phyloP scores from a whole-genome alignment of 2,797 vertebrate genomes.

The Myotis daubentonii region DNA sequence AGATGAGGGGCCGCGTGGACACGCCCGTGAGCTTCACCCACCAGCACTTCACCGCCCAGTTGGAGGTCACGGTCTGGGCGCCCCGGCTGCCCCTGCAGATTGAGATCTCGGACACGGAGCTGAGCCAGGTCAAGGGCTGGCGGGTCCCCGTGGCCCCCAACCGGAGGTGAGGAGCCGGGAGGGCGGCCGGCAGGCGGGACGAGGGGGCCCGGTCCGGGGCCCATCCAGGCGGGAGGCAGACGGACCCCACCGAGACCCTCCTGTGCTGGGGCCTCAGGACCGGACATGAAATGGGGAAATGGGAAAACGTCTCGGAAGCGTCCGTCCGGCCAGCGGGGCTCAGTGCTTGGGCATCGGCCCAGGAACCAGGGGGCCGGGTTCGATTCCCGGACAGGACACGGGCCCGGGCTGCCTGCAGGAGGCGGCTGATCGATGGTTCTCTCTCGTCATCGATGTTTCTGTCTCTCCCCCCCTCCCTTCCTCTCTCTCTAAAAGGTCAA shows the following conservation, averaged over 20 bases:
- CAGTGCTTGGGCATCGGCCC: too few relatives aligned
- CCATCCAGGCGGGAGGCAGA: background rate
- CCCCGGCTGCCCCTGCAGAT: slow-evolving; percentile 96
- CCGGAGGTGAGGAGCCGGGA: slow-evolving; percentile 87
- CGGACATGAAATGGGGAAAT: background rate
- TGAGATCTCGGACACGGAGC: slow-evolving; percentile 94
- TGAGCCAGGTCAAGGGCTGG: slow-evolving; percentile 98
- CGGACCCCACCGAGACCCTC: fast-evolving
- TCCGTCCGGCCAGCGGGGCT: too few relatives aligned
- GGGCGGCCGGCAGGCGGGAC: fast-evolving
- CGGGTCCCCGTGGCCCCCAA: slow-evolving; percentile 93
- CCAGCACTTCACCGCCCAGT: slow-evolving; percentile 93
- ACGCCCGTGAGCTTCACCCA: slow-evolving; percentile 95
- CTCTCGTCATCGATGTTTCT: too few relatives aligned
- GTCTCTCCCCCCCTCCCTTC: too few relatives aligned
- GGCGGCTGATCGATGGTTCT: too few relatives aligned
- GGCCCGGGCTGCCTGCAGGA: too few relatives aligned
- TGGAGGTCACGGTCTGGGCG: slow-evolving; percentile 94
- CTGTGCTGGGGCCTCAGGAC: too few relatives aligned
- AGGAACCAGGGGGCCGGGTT: too few relatives aligned
- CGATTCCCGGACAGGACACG: too few relatives aligned
- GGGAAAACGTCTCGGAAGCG: too few relatives aligned
- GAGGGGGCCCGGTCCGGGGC: background rate
- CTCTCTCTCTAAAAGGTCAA: too few relatives aligned
- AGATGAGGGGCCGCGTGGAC: slow-evolving; percentile 94